A percentile compares a stretch with the other conserved stretches of the same genome.
Conservation (phyloP, 2,888 invertebrate species). For the Mythimna pallens region DNA sequence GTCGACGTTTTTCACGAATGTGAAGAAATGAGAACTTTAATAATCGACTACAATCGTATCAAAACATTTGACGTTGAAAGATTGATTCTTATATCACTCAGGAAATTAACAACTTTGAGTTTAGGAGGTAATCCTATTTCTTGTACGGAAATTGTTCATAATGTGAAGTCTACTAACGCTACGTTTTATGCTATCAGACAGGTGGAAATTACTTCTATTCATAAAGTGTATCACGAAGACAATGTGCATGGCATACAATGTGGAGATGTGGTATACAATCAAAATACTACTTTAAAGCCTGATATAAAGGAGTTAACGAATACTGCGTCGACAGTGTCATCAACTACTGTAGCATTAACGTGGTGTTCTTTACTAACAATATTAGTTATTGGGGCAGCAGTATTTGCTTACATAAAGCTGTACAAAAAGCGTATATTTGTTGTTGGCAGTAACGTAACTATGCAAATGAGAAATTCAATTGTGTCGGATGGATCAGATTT, state of each 20-base stretch:
- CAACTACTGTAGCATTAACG: constrained; percentile 59
- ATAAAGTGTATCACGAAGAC: constrained; percentile 85
- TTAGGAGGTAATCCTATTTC: constrained; percentile 84
- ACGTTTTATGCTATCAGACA: constrained; percentile 64
- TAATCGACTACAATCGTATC: constrained; percentile 83
- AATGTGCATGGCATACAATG: constrained; percentile 86
- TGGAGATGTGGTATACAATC: constrained; percentile 70
- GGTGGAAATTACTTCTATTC: constrained; percentile 81
- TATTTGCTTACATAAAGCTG: constrained; percentile 56
- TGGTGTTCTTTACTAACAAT: constrained; percentile 70
- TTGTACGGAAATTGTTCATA: constrained; percentile 82
- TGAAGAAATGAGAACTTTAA: constrained; percentile 75
- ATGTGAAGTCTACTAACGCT: constrained; percentile 71
- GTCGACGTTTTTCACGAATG: constrained; percentile 85
- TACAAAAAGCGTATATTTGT: constrained; percentile 55
- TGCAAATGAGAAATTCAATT: constrained; percentile 73
- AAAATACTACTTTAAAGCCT: constrained; percentile 34
- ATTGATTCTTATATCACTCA: constrained; percentile 73
- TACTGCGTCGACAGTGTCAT: constrained; percentile 29
- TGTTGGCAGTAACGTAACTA: constrained; percentile 65
- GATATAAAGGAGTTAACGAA: constrained; percentile 3
- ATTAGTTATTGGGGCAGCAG: constrained; percentile 57
- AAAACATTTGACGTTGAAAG: constrained; percentile 80
- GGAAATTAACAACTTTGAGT: constrained; percentile 77
- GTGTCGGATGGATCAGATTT: constrained; percentile 74